These are phyloP conservation scores for Ischnus inquisitorius DNA, from an alignment of 2,888 invertebrate species.

Conservation along the genomic window DNA sequence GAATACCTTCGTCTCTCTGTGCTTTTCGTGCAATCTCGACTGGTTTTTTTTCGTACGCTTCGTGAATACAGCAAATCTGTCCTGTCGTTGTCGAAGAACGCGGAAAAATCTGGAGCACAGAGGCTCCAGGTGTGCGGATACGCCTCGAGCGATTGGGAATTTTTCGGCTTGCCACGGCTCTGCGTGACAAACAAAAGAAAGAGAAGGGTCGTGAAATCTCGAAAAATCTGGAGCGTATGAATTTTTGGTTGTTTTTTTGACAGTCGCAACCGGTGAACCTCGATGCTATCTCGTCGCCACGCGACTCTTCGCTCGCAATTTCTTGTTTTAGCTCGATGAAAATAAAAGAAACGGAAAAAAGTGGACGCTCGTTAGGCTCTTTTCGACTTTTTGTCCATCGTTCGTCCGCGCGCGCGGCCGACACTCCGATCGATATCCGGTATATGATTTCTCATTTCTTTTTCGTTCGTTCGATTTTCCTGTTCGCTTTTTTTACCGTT, in stretches of 20 bases:
- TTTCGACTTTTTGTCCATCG: background rate
- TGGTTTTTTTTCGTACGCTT: too few relatives aligned
- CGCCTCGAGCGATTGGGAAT: slow-evolving; percentile 53
- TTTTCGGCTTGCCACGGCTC: slow-evolving; percentile 23
- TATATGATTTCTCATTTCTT: background rate
- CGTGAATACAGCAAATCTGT: background rate
- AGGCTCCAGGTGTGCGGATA: slow-evolving; percentile 42
- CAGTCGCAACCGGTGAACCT: background rate
- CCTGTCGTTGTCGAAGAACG: background rate
- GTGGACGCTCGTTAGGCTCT: background rate
- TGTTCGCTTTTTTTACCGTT: background rate
- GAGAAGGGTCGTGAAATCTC: slow-evolving; percentile 2
- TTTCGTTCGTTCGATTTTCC: slow-evolving; percentile 22
- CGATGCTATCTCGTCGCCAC: slow-evolving; percentile 1
- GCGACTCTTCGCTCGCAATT: slow-evolving; percentile 22
- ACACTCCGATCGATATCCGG: slow-evolving; percentile 49
- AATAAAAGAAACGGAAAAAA: background rate
- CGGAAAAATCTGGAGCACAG: slow-evolving; percentile 27
- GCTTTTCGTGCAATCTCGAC: background rate
- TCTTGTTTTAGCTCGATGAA: background rate
- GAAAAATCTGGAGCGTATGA: slow-evolving; percentile 35
- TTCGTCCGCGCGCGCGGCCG: background rate
- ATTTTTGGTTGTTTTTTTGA: slow-evolving; percentile 31
- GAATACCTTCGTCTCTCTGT: background rate
- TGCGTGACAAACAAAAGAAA: slow-evolving; percentile 9